Base-by-base conservation (phyloP, 1,140 invertebrate genomes). In the Drosophila pseudoananassae region DNA sequence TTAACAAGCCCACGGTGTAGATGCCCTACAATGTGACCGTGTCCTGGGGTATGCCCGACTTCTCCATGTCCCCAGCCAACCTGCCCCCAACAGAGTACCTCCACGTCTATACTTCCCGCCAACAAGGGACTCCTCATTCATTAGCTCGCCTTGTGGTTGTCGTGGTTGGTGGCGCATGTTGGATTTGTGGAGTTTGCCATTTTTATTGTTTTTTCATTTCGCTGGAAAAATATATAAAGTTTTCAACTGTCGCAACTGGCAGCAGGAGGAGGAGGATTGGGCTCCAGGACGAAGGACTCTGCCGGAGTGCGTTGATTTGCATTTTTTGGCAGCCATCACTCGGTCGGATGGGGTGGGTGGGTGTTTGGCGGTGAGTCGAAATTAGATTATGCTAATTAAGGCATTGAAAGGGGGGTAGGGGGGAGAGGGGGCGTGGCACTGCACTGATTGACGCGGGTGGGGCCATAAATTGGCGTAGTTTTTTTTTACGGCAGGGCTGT, bases 351-450 rank as follows among this genome's bases (percentile, higher is more conserved):
- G 17, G 50, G 31, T 25, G 4, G 20, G 8, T 2, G 9, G 38
- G 38, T 45, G 58, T 58, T 75, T 76, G 66, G 68, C 59, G 78
- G 78, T 70, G 87, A 90, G 82, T 88, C 79, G 73, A 90, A 90
- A 90, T 90, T 90, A 90, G 87, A 90, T 90, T 90, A 90, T 90
- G 85, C 82, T 90, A 90, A 90, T 90, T 90, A 90, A 83, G 85
- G 81, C 9, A 10, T 40, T 40, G 25, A 4, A 12, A 81, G 82
- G 31, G 51, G 15, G 45, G 54, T n/a, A 25, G 14, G 12, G 14
- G 9, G 47, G 43, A 8, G 12, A 2, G 4, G 33, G 36, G 52
- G 45, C 53, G 46, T 68, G 65, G 50, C 51, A 8, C 27, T 27
- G n/a, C 50, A 54, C 81, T 87, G 83, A 87, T 87, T 87, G 81